Evolutionary conservation across 1,140 invertebrate genomes (phyloP), one percentile per base, ranked within the genome.

Genomic region (Liolophura sinensis): DNA sequence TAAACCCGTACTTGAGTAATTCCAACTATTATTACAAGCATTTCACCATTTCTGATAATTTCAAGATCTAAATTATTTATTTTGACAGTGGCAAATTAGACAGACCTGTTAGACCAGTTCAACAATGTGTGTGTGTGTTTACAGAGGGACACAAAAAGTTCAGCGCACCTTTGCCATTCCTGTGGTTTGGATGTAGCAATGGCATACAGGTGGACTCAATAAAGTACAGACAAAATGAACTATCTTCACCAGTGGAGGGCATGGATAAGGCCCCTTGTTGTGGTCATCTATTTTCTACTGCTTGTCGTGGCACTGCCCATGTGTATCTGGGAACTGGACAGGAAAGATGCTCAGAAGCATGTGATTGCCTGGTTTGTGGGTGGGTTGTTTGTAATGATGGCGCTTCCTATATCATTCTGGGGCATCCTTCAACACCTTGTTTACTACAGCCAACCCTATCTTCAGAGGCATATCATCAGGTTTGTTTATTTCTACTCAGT

Each of bases 371-470:
- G 83, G 82, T 86, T 97, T 55, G 90, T 96, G 70, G 95, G 92
- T 3, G 95, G 95, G 11, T 87, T 93, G 18, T 97, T 98, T 87
- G 94, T 95, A 20, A 87, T 97, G 63, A 85, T 96, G 61, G 92
- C 95, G 1, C 85, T 98, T 25, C 95, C 95, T 4, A 92, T 98
- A 51, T 94, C 94, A 49, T 89, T 98, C 74, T 97, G 94, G 90
- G 93, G 96, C 84, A 97, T 98, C 72, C 90, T 92, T 46, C 93
- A 95, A 83, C 96, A 98, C 86, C 89, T 97, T 77, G 91, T 96
- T 63, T 91, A 97, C 84, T 98, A 96, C 76, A 96, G 92, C 0
- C 93, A 96, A 80, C 95, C 96, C 25, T 91, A 89, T 78, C 85
- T 98, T 68, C 96, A 98, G 75, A 95, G 95, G 86, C 92, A 96